A percentile compares a stretch with the other conserved stretches of the same genome.
Evolutionary conservation across 2,888 invertebrate species (phyloP).

Genomic region (Liodrosophila aerea): DNA sequence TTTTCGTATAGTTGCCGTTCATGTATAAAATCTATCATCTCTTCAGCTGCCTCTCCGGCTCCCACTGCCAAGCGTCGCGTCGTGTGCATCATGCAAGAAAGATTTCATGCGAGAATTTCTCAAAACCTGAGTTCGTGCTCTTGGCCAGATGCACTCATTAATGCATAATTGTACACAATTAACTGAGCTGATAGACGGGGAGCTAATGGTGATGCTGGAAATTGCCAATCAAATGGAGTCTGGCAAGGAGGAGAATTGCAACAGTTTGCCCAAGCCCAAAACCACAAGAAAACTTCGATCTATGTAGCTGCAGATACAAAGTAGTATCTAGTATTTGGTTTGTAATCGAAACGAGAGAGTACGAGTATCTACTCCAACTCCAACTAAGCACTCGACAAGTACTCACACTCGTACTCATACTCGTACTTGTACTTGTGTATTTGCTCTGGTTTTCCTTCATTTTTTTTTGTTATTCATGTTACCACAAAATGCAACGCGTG

Average conservation of each 20-base stretch:
- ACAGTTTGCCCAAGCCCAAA: conserved; percentile 43
- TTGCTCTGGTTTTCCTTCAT: conserved; percentile 55
- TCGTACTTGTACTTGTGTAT: conserved; percentile 18
- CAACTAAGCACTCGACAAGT: conserved; percentile 10
- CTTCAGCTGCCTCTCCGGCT: no score
- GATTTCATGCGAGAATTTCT: conserved; percentile 71
- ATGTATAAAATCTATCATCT: conserved; percentile 49
- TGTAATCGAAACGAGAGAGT: conserved; percentile 46
- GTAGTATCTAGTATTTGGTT: conserved; percentile 15
- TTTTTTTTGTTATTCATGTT: conserved; percentile 50
- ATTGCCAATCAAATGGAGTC: conserved; percentile 59
- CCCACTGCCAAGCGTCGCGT: no score
- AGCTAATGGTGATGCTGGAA: conserved; percentile 65
- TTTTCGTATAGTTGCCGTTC: conserved; percentile 60
- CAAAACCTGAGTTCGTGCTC: conserved; percentile 70
- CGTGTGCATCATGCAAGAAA: conserved; percentile 52
- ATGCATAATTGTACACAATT: conserved; percentile 78
- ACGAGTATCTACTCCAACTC: conserved; percentile 19
- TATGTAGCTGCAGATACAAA: conserved; percentile 31
- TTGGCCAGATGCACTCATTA: conserved; percentile 75
- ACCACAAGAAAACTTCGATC: conserved; percentile 25
- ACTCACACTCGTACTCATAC: conserved; percentile 13
- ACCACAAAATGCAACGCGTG: conserved; percentile 59
- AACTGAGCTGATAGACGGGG: conserved; percentile 30
- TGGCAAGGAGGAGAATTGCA: conserved; percentile 36